Percentiles rank a stretch among this genome's conserved stretches.
These are phyloP conservation scores for Aphidius ervi DNA, from an alignment of 1,140 invertebrate species.

Conservation along the genomic window DNA sequence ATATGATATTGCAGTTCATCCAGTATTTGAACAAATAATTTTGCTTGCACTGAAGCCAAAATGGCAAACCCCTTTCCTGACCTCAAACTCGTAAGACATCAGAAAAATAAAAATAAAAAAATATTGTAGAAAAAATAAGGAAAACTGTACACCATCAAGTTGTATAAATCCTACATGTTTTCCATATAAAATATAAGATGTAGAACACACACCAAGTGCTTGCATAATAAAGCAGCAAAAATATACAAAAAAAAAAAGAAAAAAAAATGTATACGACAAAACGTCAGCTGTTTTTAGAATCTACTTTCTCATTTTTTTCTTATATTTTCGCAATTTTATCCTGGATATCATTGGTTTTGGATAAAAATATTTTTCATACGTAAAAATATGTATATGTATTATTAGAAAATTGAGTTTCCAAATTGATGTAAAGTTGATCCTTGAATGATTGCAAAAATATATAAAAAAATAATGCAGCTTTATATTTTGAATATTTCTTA, in stretches of 20 bases:
- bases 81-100: no score
- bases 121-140: constrained; percentile 1
- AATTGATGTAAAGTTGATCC: no score
- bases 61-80: no score
- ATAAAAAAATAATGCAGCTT: no score
- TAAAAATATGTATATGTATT: no score
- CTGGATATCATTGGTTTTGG: neutral
- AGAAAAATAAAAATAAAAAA: neutral
- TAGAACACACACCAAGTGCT: constrained; percentile 19
- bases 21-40: no score
- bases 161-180: constrained; percentile 17
- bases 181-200: constrained; percentile 21
- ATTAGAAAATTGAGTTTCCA: no score
- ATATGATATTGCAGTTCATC: no score
- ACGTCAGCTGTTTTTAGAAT: constrained; percentile 17
- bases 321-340: neutral
- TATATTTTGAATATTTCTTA: no score
- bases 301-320: neutral
- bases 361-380: no score
- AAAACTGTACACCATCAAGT: constrained; percentile 12
- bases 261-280: neutral
- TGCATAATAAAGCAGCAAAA: constrained; percentile 20
- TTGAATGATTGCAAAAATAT: no score
- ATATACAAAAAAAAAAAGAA: neutral
- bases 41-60: no score